Percentiles rank a stretch among this genome's conserved stretches.
These are phyloP conservation scores for Papilio elwesi DNA, from an alignment of 2,888 invertebrate genomes.

Conservation along the genomic window DNA sequence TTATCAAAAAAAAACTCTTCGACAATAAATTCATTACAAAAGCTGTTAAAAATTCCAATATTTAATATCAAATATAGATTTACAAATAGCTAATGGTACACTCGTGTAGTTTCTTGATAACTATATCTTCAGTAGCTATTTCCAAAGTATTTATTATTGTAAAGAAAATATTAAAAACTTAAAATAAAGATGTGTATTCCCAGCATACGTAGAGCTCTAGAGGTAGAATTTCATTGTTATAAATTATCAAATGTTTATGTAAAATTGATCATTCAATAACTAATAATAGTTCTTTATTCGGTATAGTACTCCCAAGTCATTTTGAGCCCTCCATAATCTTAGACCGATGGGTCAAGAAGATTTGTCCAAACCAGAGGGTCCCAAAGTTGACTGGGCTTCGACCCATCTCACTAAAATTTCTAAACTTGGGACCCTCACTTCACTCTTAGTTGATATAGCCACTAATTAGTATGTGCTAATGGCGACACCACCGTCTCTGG, in stretches of 20 bases:
- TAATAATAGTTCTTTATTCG: constrained; percentile 1
- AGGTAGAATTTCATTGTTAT: constrained; percentile 20
- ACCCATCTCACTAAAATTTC: too few relatives aligned
- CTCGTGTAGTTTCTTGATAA: not conserved
- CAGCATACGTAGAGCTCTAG: not conserved
- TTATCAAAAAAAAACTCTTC: constrained; percentile 50
- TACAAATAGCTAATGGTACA: not conserved
- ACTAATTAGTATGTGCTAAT: too few relatives aligned
- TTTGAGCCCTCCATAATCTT: not conserved
- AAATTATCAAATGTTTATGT: constrained; percentile 20
- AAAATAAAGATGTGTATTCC: not conserved
- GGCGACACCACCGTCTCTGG: too few relatives aligned
- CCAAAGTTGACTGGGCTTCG: too few relatives aligned
- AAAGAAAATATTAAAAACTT: constrained; percentile 2
- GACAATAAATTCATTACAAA: constrained; percentile 57
- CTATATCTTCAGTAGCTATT: not conserved
- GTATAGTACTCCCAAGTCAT: not conserved
- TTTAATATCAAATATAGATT: constrained; percentile 10
- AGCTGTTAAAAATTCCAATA: constrained; percentile 47
- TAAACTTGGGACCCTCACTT: too few relatives aligned
- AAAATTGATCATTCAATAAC: not conserved
- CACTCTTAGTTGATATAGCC: too few relatives aligned
- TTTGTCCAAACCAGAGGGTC: too few relatives aligned
- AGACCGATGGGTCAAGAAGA: too few relatives aligned
- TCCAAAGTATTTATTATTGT: not conserved